Conservation (phyloP, 2,888 invertebrate species). For the Drosophila conformis region DNA sequence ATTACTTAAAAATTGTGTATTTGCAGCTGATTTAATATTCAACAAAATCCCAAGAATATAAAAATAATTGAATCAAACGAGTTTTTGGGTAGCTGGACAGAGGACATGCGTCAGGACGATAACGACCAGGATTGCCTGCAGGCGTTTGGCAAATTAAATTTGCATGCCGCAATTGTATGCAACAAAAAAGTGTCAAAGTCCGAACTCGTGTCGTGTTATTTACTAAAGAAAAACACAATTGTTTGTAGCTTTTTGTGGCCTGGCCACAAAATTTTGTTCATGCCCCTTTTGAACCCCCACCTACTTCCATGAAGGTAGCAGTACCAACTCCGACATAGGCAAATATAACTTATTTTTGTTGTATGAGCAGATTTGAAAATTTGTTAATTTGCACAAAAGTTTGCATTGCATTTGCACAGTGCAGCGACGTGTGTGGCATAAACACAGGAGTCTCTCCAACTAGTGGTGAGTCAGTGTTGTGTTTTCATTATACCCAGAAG, state of each 20-base stretch:
- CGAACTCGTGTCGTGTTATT: slow-evolving; percentile 59
- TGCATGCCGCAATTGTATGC: slow-evolving; percentile 74
- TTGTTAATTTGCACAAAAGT: slow-evolving; percentile 79
- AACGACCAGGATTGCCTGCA: slow-evolving; percentile 57
- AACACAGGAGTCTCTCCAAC: slow-evolving; percentile 21
- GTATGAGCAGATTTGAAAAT: slow-evolving; percentile 63
- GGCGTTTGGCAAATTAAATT: slow-evolving; percentile 72
- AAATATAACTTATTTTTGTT: slow-evolving; percentile 70
- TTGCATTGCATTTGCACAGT: slow-evolving; percentile 68
- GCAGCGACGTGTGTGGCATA: slow-evolving; percentile 71
- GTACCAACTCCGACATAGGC: slow-evolving; percentile 69
- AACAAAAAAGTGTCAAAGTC: slow-evolving; percentile 73
- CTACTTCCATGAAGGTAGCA: slow-evolving; percentile 44
- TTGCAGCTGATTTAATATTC: slow-evolving; percentile 48
- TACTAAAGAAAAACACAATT: slow-evolving; percentile 80
- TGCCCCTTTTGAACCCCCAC: not conserved
- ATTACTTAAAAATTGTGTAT: slow-evolving; percentile 41
- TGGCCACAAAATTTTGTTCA: slow-evolving; percentile 43
- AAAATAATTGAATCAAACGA: slow-evolving; percentile 74
- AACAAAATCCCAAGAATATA: slow-evolving; percentile 43
- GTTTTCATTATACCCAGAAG: not conserved
- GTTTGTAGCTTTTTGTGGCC: slow-evolving; percentile 70
- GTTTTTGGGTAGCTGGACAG: slow-evolving; percentile 9
- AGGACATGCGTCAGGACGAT: slow-evolving; percentile 25
- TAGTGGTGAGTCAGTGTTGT: not conserved